phyloP scores from a whole-genome alignment of 1,140 invertebrate genomes.

The Drosophila malerkotliana region DNA sequence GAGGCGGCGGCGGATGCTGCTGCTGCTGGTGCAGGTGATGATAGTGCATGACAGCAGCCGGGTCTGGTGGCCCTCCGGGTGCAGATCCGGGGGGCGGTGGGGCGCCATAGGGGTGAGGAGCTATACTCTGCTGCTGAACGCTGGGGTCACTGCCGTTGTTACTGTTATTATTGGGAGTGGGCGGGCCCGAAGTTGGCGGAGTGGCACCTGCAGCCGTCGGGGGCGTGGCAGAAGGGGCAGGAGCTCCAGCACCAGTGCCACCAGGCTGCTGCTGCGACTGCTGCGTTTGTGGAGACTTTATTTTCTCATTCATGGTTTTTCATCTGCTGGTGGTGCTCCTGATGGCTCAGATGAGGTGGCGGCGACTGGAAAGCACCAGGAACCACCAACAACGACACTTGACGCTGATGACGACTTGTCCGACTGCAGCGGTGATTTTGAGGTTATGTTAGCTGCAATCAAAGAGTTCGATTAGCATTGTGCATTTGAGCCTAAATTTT shows the following conservation, averaged over 20 bases:
- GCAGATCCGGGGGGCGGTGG: conserved; percentile 60
- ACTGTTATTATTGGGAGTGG: conserved; percentile 75
- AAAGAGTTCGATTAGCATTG: conserved; percentile 64
- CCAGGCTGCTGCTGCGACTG: conserved; percentile 33
- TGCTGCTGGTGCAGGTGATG: conserved; percentile 72
- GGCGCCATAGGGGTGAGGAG: conserved; percentile 72
- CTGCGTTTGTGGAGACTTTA: conserved; percentile 79
- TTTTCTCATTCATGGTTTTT: conserved; percentile 81
- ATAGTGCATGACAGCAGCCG: conserved; percentile 73
- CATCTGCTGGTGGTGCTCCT: conserved; percentile 25
- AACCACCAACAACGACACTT: conserved; percentile 60
- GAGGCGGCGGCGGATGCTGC: conserved; percentile 71
- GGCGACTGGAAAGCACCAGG: conserved; percentile 56
- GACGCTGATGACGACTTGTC: conserved; percentile 68
- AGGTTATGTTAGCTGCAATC: conserved; percentile 81
- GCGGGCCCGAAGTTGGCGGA: conserved; percentile 69
- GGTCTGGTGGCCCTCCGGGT: conserved; percentile 64
- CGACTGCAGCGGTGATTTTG: conserved; percentile 78
- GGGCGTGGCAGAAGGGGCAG: conserved; percentile 43
- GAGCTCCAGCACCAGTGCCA: conserved; percentile 42
- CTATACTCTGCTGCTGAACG: conserved; percentile 49
- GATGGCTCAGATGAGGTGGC: conserved; percentile 28
- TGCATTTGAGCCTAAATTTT: conserved; percentile 34
- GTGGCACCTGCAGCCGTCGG: conserved; percentile 48
- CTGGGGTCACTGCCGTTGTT: conserved; percentile 41